Conservation (phyloP, 2,888 invertebrate species). For the Drosophila histrio region DNA sequence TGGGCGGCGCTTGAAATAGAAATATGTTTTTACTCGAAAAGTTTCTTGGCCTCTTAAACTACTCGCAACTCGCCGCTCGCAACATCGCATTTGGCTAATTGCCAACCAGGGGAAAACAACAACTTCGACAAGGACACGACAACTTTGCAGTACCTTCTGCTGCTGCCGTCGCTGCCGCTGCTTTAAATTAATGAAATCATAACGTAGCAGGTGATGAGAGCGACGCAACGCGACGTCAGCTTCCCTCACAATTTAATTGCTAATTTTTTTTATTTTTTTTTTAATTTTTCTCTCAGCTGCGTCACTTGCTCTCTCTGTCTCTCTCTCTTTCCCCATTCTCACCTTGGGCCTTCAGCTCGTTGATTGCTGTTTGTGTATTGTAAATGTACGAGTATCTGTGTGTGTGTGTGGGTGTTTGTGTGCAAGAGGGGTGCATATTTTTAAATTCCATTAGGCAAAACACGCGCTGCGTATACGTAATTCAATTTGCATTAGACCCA, state of each 20-base stretch:
- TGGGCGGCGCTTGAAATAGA: constrained; percentile 1
- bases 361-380: constrained; percentile 22
- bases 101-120: constrained; percentile 30
- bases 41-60: constrained; percentile 34
- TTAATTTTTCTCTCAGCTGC: constrained; percentile 23
- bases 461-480: constrained; percentile 37
- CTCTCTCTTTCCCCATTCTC: background rate
- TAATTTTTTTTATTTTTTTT: constrained; percentile 58
- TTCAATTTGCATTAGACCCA: constrained; percentile 61
- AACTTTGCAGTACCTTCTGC: constrained; percentile 47
- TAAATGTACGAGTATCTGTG: too few relatives aligned
- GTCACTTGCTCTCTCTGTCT: background rate
- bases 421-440: constrained; percentile 46
- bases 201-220: constrained; percentile 48
- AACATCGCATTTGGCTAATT: constrained; percentile 57
- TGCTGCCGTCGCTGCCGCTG: constrained; percentile 41
- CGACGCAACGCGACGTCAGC: constrained; percentile 9
- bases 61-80: constrained; percentile 26
- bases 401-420: background rate
- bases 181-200: constrained; percentile 64
- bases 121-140: constrained; percentile 59
- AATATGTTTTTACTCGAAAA: constrained; percentile 10
- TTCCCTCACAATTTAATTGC: constrained; percentile 65
- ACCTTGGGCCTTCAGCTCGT: background rate
- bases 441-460: constrained; percentile 62